Conservation (phyloP, 2,113 vertebrate genomes). For the Oxyura jamaicensis region DNA sequence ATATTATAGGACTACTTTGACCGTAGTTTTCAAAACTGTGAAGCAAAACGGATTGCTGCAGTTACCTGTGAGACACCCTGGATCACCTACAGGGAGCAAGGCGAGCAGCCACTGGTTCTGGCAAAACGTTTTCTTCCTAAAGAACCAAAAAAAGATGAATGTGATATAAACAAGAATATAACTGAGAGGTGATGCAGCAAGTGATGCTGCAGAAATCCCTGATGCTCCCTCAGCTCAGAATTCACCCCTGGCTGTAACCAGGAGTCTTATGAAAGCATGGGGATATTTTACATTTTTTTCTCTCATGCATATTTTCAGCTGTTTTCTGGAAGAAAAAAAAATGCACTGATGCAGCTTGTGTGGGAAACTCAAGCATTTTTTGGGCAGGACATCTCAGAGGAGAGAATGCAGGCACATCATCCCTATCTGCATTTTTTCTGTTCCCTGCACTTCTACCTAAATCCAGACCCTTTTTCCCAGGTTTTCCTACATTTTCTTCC, state of each 20-base stretch:
- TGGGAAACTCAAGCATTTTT: too few relatives aligned
- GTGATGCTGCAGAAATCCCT: not conserved
- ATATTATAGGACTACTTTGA: not conserved
- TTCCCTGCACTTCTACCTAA: not conserved
- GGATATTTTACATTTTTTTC: not conserved
- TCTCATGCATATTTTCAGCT: not conserved
- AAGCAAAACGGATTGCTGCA: not conserved
- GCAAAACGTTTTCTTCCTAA: not conserved
- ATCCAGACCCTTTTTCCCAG: not conserved
- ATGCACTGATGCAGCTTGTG: too few relatives aligned
- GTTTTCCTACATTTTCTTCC: conserved; percentile 14
- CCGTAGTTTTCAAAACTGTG: not conserved
- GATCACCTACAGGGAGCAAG: not conserved
- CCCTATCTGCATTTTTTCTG: accelerated
- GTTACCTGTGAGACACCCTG: not conserved
- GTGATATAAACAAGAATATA: too few relatives aligned
- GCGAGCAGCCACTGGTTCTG: not conserved
- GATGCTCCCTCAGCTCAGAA: not conserved
- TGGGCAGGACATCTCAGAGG: too few relatives aligned
- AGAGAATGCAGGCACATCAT: too few relatives aligned
- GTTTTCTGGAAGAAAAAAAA: not conserved
- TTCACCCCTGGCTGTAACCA: not conserved
- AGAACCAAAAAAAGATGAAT: accelerated
- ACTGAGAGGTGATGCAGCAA: not conserved
- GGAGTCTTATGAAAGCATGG: not conserved